phyloP scores from a whole-genome alignment of 2,888 invertebrate species.

The Xylota sylvarum region DNA sequence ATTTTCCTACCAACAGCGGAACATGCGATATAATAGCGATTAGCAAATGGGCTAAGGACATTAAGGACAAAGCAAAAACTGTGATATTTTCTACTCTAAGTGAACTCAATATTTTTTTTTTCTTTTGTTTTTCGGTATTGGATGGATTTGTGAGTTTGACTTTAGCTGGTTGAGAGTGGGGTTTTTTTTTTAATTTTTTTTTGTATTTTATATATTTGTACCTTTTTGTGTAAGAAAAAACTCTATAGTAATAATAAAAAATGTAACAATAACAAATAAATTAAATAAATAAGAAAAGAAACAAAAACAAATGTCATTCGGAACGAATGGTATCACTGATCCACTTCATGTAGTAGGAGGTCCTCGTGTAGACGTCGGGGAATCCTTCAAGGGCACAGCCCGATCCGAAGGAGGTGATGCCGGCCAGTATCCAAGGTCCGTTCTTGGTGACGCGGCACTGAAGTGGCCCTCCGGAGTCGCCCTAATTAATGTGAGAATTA shows the following conservation, averaged over 20 bases:
- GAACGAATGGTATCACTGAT: slow-evolving; percentile 86
- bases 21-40: slow-evolving; percentile 37
- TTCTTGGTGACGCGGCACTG: slow-evolving; percentile 91
- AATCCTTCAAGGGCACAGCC: slow-evolving; percentile 95
- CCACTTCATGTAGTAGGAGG: slow-evolving; percentile 94
- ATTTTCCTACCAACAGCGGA: slow-evolving; percentile 64
- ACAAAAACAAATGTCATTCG: slow-evolving; percentile 52
- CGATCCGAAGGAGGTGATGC: slow-evolving; percentile 96
- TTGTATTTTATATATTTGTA: slow-evolving; percentile 53
- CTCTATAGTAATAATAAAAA: slow-evolving; percentile 65
- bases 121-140: slow-evolving; percentile 48
- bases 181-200: slow-evolving; percentile 45
- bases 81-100: slow-evolving; percentile 73
- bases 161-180: slow-evolving; percentile 68
- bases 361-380: slow-evolving; percentile 94
- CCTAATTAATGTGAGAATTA: slow-evolving; percentile 86
- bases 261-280: slow-evolving; percentile 72
- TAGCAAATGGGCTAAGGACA: slow-evolving; percentile 37
- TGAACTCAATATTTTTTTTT: slow-evolving; percentile 49
- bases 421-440: slow-evolving; percentile 94
- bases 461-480: slow-evolving; percentile 95
- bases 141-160: slow-evolving; percentile 55
- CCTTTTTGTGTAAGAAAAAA: slow-evolving; percentile 47
- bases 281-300: slow-evolving; percentile 46
- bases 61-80: slow-evolving; percentile 69